Base-by-base conservation (phyloP, 1,140 invertebrate species). In the Bombus difficillimus region DNA sequence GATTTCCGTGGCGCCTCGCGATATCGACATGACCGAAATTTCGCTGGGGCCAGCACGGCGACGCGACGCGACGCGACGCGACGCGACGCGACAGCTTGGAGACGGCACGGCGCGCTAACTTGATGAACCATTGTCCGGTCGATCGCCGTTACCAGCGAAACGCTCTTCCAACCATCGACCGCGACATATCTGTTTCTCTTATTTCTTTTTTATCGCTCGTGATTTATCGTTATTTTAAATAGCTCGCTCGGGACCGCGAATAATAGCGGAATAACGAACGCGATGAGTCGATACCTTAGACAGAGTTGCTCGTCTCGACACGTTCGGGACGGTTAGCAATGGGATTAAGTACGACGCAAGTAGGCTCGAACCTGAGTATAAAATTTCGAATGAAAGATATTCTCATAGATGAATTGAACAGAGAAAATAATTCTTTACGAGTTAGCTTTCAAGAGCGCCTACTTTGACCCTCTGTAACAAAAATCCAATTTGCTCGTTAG, bases 21-120 rank as follows among this genome's bases (percentile, higher is more conserved):
- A 32, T 73, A 81, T 81, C 80, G 69, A 81, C 68, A 32, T n/a
- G 80, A n/a, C 69, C 91, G 90, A 91, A 92, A 90, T 92, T 91
- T 88, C 85, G 81, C 64, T 34, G 25, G 13, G 57, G 69, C 28
- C 47, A 73, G 12, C 37, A n/a, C 13, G 32, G 69, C 53, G 43
- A 71, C 53, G 41, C 53, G 18, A 53, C 47, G 47, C 47, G 47
- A 53, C 47, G n/a, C n/a, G n/a, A n/a, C n/a, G 69, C 53, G 43
- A 71, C 53, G 41, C 53, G 18, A 53, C 47, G 47, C 47, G 47
- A 53, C 47, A 53, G 47, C 47, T 53, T 32, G 28, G 34, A 59
- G n/a, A 43, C 25, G 69, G 71, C 47, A 32, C 59, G 69, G 59
- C 66, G 78, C 80, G 69, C 43, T 43, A 43, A 64, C 37, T 43